Base-by-base conservation (phyloP, 2,113 vertebrate genomes). In the Burhinus oedicnemus region DNA sequence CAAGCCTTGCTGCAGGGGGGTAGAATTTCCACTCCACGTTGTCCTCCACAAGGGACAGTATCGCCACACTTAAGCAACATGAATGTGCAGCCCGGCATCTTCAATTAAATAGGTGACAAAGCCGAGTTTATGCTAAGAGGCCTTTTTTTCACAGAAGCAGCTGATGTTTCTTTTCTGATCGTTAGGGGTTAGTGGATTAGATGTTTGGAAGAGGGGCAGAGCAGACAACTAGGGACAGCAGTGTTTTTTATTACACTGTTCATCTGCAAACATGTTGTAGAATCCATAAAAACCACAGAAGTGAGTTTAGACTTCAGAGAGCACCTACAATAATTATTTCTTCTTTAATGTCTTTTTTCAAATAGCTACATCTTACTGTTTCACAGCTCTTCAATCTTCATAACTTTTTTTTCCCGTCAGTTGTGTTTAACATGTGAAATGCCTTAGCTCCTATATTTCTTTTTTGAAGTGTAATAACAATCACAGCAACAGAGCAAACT, bases 41-140 rank as follows among this genome's bases (percentile, higher is more conserved):
- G 71, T 64, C 55, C 55, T 81, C 74, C 0, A 0, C 45, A 38
- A 52, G 52, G 44, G 62, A 23, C 66, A 19, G 36, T 12, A 18
- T 55, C 51, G 32, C 55, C 45, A 5, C 0, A 0, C 34, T n/a
- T 38, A 42, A 65, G 66, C n/a, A 47, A 1, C 2, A 0, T 22
- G 12, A 57, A 47, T 2, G 7, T 68, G 52, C 74, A 92, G 88
- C 75, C 55, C 51, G 49, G 57, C 21, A 20, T 2, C 90, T 85
- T 32, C 3, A 1, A 6, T 49, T 17, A 27, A 47, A 29, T 9
- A 30, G 1, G 3, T 64, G 54, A 57, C 57, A 57, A 51, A 87
- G 32, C 38, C 2, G 1, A 2, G 1, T 45, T 90, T 60, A 15
- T 36, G 42, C 61, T 55, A 51, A 75, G 77, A 69, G 26, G 32